Base-by-base conservation (phyloP, 2,113 vertebrate species). In the Cochlearius cochlearius region DNA sequence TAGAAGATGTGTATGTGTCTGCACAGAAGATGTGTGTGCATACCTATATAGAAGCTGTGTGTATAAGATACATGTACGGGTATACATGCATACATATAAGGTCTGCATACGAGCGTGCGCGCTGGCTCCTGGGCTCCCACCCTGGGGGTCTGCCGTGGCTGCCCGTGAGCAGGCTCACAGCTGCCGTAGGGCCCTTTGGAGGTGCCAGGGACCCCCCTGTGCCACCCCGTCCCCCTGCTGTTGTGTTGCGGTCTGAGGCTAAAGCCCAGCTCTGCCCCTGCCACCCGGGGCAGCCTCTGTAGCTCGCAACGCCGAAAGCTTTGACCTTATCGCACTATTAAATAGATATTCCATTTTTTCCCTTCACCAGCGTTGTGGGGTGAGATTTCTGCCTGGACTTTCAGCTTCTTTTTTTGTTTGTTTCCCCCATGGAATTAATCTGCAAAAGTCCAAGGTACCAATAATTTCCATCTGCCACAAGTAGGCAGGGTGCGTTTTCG, bases 21-120 rank as follows among this genome's bases (percentile, higher is more conserved):
- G 20, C 5, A 7, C 38, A 12, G 15, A 52, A 27, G 50, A 2
- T 32, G 8, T 13, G 50, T 22, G 29, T 29, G n/a, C 15, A 15
- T 2, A 29, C 15, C 41, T 12, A 6, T 8, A 4, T 21, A 14
- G 22, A 26, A 56, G 58, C 49, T 27, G 56, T 15, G 45, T 15
- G 23, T 64, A 7, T 23, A 52, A 41, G 41, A 41, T 8, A 13
- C 2, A 5, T 30, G 21, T 52, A 15, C 7, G 20, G 12, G 10
- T 17, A 9, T 7, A 14, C 25, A 12, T 1, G 12, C 27, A 26
- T 12, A 5, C 5, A 47, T 11, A 7, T 3, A n/a, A 58, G 22
- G 2, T 29, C 4, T 5, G n/a, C 1, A 8, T 27, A 55, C 1
- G 5, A 16, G 27, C 10, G 2, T n/a, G 25, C 25, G 29, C 1